Evolutionary conservation across 2,797 vertebrate genomes (phyloP).

Genomic region (Toxotes lorentzi): DNA sequence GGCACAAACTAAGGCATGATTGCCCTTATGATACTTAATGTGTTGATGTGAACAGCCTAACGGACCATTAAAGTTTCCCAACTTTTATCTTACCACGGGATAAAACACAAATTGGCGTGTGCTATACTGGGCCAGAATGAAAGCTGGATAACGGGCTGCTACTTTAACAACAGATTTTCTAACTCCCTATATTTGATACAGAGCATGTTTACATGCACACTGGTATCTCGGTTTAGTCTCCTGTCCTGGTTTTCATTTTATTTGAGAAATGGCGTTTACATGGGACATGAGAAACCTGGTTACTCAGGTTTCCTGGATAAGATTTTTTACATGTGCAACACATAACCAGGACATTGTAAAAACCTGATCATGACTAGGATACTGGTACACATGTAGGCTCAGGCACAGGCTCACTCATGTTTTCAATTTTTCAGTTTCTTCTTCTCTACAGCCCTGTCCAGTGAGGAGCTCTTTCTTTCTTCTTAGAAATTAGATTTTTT

Average conservation of each 20-base stretch:
- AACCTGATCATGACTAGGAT: neutral
- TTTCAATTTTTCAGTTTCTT: neutral
- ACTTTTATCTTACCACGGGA: constrained; percentile 44
- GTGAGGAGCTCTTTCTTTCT: neutral
- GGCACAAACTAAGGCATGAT: constrained; percentile 21
- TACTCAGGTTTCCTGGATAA: neutral
- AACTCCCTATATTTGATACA: constrained; percentile 4
- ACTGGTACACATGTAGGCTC: neutral
- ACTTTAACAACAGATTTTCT: constrained; percentile 16
- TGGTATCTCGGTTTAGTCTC: neutral
- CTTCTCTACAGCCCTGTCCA: neutral
- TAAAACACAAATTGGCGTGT: constrained; percentile 24
- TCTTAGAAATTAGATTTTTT: too few relatives aligned
- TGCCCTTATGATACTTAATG: constrained; percentile 44
- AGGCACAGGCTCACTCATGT: too few relatives aligned
- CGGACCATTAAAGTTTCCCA: constrained; percentile 33
- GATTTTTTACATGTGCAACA: neutral
- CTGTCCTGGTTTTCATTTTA: neutral
- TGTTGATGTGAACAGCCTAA: constrained; percentile 51
- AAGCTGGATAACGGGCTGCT: constrained; percentile 1
- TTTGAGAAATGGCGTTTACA: neutral
- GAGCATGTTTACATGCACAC: neutral
- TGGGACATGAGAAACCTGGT: neutral
- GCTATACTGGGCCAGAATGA: neutral
- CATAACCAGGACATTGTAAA: neutral